These are phyloP conservation scores for Athalia circularis DNA, from an alignment of 2,888 invertebrate genomes.

Conservation along the genomic window DNA sequence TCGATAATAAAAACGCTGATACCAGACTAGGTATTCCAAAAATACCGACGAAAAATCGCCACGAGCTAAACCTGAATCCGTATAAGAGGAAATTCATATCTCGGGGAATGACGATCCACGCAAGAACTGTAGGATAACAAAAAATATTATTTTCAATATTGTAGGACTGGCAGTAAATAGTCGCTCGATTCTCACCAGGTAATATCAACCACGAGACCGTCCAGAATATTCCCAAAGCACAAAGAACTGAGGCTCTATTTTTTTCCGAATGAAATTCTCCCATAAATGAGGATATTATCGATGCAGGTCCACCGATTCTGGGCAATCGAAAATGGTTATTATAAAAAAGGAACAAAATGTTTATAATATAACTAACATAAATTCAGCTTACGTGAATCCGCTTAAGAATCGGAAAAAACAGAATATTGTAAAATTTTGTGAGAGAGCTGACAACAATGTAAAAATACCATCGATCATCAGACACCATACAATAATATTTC, in stretches of 20 bases:
- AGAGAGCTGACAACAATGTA: slow-evolving; percentile 77
- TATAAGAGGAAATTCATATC: slow-evolving; percentile 31
- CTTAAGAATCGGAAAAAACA: slow-evolving; percentile 79
- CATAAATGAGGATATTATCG: slow-evolving; percentile 78
- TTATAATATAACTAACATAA: neutral
- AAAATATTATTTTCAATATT: too few species aligned
- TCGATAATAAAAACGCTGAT: slow-evolving; percentile 76
- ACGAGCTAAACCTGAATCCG: slow-evolving; percentile 78
- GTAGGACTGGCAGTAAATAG: too few species aligned
- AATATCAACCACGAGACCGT: slow-evolving; percentile 78
- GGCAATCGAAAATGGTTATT: neutral
- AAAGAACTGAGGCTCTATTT: slow-evolving; percentile 77
- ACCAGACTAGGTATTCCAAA: slow-evolving; percentile 80
- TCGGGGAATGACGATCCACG: slow-evolving; percentile 80
- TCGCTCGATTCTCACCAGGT: slow-evolving; percentile 72
- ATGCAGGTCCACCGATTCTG: slow-evolving; percentile 75
- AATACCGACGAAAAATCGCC: slow-evolving; percentile 82
- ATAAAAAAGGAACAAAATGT: neutral
- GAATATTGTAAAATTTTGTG: slow-evolving; percentile 77
- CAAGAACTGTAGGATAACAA: slow-evolving; percentile 74
- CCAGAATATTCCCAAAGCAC: slow-evolving; percentile 79
- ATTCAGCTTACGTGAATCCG: slow-evolving; percentile 73
- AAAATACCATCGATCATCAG: slow-evolving; percentile 75
- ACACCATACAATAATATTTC: slow-evolving; percentile 75
- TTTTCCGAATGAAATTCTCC: slow-evolving; percentile 79